Base-by-base conservation (phyloP, 2,888 invertebrate species). In the Eristalinus aeneus region DNA sequence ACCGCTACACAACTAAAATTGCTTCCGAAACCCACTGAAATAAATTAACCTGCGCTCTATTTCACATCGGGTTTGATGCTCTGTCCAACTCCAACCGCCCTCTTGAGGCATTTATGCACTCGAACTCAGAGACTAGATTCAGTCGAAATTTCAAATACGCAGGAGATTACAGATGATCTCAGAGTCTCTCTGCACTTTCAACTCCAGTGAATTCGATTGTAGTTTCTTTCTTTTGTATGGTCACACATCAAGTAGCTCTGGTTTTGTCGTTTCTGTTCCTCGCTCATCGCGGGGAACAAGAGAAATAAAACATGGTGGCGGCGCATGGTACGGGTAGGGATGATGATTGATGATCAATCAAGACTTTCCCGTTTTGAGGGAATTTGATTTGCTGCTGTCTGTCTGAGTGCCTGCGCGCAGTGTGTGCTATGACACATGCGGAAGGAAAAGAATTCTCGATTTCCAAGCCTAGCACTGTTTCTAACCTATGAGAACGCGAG, bases 321-420 rank as follows among this genome's bases (percentile, higher is more conserved):
- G 75, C 22, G 31, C 63, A 79, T 71, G 64, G 36, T 36, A 16
- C 27, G 76, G 77, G 86, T 78, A 72, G 85, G 82, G 82, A 78
- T 74, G 81, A 82, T 86, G 82, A 86, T 86, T 86, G 78, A 86
- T 86, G 86, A 86, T 86, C 86, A 82, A 86, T 86, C 86, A 82
- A 82, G 86, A 81, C 74, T 86, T 86, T 86, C 86, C 71, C 86
- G 86, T 86, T 86, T 78, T 82, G 86, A 86, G 86, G 69, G 78
- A 82, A 78, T 86, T 86, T 86, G 86, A 86, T 86, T 86, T 86
- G 86, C 86, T 86, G 86, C 82, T 82, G 74, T 86, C 76, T 74
- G 65, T 34, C 68, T 76, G 80, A 75, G 67, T 72, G 79, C 46
- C 60, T 71, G 78, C 31, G 65, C 27, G 54, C 46, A 67, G 56